Conservation (phyloP, 2,888 invertebrate species). For the Hydroisotoma schaefferi region DNA sequence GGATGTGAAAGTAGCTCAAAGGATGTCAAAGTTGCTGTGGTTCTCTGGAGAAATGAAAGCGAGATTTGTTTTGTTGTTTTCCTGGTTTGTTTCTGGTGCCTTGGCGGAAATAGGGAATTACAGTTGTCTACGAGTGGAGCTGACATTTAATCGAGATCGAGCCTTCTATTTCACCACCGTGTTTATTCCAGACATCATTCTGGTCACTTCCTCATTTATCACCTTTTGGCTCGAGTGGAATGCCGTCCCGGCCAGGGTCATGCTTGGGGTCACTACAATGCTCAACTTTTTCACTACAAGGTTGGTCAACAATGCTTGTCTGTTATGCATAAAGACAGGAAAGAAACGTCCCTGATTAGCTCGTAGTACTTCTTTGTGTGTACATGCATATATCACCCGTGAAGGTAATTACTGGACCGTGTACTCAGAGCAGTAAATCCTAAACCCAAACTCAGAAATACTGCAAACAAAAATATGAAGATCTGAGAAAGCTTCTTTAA, state of each 20-base stretch:
- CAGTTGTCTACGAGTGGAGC: constrained; percentile 90
- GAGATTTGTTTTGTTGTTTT: background rate
- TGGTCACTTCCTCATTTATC: constrained; percentile 94
- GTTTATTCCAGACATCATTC: constrained; percentile 92
- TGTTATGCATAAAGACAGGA: background rate
- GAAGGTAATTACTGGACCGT: too few species aligned
- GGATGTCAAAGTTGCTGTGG: background rate
- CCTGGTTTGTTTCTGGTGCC: too few species aligned
- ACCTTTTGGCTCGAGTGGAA: constrained; percentile 98
- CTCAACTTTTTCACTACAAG: constrained; percentile 93
- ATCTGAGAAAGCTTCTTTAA: too few species aligned
- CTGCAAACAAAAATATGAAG: too few species aligned
- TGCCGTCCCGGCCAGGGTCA: constrained; percentile 91
- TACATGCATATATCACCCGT: too few species aligned
- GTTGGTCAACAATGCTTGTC: too few species aligned
- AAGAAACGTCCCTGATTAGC: background rate
- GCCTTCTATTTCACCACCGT: constrained; percentile 96
- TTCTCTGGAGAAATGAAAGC: constrained; percentile 5
- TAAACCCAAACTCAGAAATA: too few species aligned
- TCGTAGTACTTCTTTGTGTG: too few species aligned
- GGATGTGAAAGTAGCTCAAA: too few species aligned
- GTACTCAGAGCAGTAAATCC: too few species aligned
- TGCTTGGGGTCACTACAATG: constrained; percentile 97
- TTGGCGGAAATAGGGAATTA: constrained; percentile 93
- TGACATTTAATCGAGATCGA: constrained; percentile 90